phyloP scores from a whole-genome alignment of 2,113 vertebrate genomes.

The Gobio gobio region DNA sequence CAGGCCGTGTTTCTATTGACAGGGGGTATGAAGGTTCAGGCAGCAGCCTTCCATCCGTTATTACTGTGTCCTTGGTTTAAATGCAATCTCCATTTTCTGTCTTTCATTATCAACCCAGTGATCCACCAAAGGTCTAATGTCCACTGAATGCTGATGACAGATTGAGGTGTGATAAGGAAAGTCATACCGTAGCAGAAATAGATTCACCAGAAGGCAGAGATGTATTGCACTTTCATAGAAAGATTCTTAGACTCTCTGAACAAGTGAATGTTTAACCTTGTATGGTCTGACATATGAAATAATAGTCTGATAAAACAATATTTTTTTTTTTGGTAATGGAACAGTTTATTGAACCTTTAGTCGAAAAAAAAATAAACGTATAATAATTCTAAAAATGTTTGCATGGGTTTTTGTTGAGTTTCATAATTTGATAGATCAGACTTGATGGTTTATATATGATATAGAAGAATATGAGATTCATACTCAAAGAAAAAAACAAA shows the following conservation, averaged over 20 bases:
- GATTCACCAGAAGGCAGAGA: slow-evolving; percentile 8
- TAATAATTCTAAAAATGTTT: too few relatives aligned
- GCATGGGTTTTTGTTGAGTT: too few relatives aligned
- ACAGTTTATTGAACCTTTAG: too few relatives aligned
- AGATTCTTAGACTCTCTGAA: not conserved
- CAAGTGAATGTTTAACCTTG: not conserved
- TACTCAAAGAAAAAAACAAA: not conserved
- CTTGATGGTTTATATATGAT: not conserved
- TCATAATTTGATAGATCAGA: too few relatives aligned
- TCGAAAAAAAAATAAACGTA: too few relatives aligned
- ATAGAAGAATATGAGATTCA: not conserved
- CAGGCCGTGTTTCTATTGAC: slow-evolving; percentile 1
- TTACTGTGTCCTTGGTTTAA: slow-evolving; percentile 30
- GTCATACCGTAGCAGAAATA: not conserved
- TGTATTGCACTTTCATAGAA: not conserved
- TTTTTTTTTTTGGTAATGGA: too few relatives aligned
- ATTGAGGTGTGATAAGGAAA: not conserved
- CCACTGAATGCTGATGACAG: slow-evolving; percentile 28
- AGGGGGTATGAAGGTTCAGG: not conserved
- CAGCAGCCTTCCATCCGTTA: not conserved
- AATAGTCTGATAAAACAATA: too few relatives aligned
- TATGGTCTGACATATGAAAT: not conserved
- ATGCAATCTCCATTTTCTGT: slow-evolving; percentile 24
- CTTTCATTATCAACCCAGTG: slow-evolving; percentile 38
- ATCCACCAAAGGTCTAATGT: slow-evolving; percentile 25